Percentiles rank a stretch among this genome's conserved stretches.
Conservation (phyloP, 2,888 invertebrate genomes). For the Pammene aurita region DNA sequence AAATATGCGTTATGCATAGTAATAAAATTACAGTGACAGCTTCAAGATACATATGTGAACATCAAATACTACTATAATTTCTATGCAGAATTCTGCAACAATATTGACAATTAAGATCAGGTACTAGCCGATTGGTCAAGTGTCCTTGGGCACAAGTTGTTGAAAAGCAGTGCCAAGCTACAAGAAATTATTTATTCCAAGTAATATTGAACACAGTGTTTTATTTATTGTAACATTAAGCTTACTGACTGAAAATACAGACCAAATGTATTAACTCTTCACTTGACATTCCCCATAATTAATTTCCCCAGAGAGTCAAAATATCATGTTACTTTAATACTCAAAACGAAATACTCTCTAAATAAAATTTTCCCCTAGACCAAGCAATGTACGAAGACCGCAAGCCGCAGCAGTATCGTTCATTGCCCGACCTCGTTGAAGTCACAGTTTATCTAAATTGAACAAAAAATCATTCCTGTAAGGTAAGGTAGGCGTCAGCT, state of each 20-base stretch:
- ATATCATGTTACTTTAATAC: conserved; percentile 53
- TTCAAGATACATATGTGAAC: conserved; percentile 32
- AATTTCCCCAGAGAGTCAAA: conserved; percentile 70
- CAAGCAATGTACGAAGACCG: conserved; percentile 65
- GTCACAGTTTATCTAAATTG: conserved; percentile 64
- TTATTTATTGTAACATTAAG: conserved; percentile 23
- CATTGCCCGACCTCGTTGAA: conserved; percentile 66
- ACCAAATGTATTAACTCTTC: conserved; percentile 69
- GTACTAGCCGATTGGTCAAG: conserved; percentile 40
- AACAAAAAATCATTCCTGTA: conserved; percentile 19
- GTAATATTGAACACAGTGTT: conserved; percentile 36
- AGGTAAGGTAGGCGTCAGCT: conserved; percentile 26
- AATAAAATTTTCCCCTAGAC: conserved; percentile 61
- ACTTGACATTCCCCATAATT: conserved; percentile 75
- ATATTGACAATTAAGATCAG: conserved; percentile 39
- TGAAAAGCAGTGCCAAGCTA: conserved; percentile 39
- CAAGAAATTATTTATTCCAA: conserved; percentile 34
- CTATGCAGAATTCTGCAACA: conserved; percentile 38
- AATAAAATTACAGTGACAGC: conserved; percentile 38
- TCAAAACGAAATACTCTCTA: conserved; percentile 63
- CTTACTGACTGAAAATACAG: conserved; percentile 53
- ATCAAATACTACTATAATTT: conserved; percentile 32
- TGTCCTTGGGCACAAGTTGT: conserved; percentile 36
- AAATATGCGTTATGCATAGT: neutral
- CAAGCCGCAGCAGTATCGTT: conserved; percentile 72